Conservation (phyloP, 2,888 invertebrate genomes). For the Ormyrus nitidulus region DNA sequence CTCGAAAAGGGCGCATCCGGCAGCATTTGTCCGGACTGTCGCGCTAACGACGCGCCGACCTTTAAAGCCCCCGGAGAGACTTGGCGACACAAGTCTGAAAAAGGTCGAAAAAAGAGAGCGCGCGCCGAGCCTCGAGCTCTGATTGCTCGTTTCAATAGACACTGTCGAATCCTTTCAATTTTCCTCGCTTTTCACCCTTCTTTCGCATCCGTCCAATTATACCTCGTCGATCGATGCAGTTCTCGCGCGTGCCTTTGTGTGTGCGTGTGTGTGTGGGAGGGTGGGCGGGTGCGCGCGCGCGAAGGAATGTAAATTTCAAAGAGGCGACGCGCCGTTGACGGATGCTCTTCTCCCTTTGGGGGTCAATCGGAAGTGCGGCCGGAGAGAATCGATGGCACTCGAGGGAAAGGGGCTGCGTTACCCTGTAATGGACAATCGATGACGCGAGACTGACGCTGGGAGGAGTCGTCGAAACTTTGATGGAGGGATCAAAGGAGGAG, state of each 20-base stretch:
- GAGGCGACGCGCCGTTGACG: conserved; percentile 31
- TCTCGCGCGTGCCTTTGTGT: background rate
- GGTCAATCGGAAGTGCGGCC: conserved; percentile 37
- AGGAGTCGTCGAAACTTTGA: conserved; percentile 45
- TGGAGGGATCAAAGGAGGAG: conserved; percentile 47
- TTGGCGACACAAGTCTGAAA: background rate
- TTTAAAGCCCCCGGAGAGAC: background rate
- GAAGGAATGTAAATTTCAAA: conserved; percentile 39
- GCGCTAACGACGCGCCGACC: conserved; percentile 3
- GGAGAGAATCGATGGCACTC: conserved; percentile 46
- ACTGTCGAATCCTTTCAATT: conserved; percentile 34
- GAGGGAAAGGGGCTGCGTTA: conserved; percentile 4
- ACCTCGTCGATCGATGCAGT: background rate
- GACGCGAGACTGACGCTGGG: conserved; percentile 60
- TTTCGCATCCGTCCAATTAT: conserved; percentile 2
- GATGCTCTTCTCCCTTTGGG: background rate
- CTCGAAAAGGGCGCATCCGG: background rate
- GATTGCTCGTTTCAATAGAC: conserved; percentile 45
- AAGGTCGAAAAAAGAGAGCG: background rate
- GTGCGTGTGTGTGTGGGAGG: background rate
- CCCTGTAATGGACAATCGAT: conserved; percentile 63
- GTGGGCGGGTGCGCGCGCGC: background rate
- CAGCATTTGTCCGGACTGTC: background rate
- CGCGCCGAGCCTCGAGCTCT: conserved; percentile 1
- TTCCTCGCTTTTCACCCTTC: background rate